These are phyloP conservation scores for Melinaea menophilus DNA, from an alignment of 2,888 invertebrate genomes.

Conservation along the genomic window DNA sequence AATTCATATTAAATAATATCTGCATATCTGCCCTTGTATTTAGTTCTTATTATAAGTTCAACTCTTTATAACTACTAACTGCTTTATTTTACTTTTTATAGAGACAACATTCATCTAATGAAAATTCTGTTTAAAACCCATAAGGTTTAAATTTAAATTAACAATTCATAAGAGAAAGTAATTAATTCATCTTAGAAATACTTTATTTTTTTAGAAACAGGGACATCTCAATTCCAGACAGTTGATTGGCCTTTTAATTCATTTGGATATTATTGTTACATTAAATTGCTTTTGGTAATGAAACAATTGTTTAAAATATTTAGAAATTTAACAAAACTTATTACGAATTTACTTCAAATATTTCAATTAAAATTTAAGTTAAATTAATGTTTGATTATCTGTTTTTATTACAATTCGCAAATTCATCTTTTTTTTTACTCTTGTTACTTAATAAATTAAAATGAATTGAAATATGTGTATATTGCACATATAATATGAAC, in stretches of 20 bases:
- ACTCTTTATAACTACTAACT: not conserved
- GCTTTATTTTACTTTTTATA: slow-evolving; percentile 4
- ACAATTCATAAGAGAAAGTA: slow-evolving; percentile 12
- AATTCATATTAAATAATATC: too few species aligned
- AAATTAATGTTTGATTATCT: too few species aligned
- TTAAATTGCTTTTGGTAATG: slow-evolving; percentile 1
- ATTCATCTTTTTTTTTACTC: too few species aligned
- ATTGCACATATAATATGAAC: not conserved
- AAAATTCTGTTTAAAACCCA: not conserved
- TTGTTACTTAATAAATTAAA: too few species aligned
- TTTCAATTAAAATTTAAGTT: too few species aligned
- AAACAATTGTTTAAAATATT: not conserved
- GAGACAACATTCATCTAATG: not conserved
- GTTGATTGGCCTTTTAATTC: slow-evolving; percentile 12
- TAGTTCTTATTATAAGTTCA: not conserved
- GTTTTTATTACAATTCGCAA: too few species aligned
- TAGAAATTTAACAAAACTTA: not conserved
- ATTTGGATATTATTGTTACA: slow-evolving; percentile 10
- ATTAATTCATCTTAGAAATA: slow-evolving; percentile 11
- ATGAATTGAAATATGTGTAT: too few species aligned
- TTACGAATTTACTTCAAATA: not conserved
- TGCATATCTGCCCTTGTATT: not conserved
- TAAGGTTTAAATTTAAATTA: slow-evolving; percentile 8
- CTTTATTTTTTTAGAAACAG: slow-evolving; percentile 12
- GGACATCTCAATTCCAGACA: slow-evolving; percentile 7